A percentile compares a stretch with the other conserved stretches of the same genome.
phyloP scores from a whole-genome alignment of 2,888 invertebrate species.

The Hemithea aestivaria region DNA sequence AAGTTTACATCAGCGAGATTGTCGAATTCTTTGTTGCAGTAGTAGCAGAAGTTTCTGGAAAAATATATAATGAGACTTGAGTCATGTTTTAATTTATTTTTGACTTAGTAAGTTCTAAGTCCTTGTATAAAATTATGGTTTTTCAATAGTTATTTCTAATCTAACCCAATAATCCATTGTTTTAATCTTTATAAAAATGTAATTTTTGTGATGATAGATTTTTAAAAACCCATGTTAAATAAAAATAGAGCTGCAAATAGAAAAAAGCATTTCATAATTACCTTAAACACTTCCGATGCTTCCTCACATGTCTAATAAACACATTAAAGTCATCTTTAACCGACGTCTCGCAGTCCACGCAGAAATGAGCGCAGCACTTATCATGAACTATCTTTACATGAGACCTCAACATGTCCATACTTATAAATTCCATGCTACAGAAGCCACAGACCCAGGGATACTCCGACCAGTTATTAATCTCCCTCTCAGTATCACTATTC shows the following conservation, averaged over 20 bases:
- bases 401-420: constrained; percentile 67
- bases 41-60: constrained; percentile 50
- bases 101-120: too few species aligned
- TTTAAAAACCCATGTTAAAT: too few species aligned
- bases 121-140: too few species aligned
- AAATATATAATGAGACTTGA: neutral
- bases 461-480: constrained; percentile 48
- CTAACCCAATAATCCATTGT: too few species aligned
- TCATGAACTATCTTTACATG: constrained; percentile 82
- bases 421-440: constrained; percentile 62
- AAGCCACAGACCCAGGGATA: constrained; percentile 64
- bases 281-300: constrained; percentile 81
- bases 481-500: constrained; percentile 35
- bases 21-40: constrained; percentile 43
- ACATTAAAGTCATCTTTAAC: constrained; percentile 80
- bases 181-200: too few species aligned
- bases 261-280: too few species aligned
- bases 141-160: too few species aligned
- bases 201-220: too few species aligned
- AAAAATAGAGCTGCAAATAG: too few species aligned
- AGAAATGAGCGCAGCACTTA: constrained; percentile 81
- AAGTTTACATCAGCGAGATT: constrained; percentile 30
- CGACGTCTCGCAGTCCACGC: constrained; percentile 81
- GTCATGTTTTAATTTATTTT: too few species aligned
- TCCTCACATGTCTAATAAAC: constrained; percentile 82